Evolutionary conservation across 2,888 invertebrate species (phyloP).

Genomic region (Temnothorax ravouxi): DNA sequence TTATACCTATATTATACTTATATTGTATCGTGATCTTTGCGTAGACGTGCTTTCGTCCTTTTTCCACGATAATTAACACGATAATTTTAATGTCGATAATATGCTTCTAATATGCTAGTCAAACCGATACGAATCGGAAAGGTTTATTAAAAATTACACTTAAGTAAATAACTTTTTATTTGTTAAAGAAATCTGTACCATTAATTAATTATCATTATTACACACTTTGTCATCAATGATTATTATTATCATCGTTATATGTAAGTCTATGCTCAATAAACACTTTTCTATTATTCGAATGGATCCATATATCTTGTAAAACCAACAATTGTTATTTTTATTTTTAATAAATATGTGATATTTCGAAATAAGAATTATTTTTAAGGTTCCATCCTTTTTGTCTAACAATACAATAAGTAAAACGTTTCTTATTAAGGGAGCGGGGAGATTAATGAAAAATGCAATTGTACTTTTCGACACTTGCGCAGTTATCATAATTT

Average conservation of each 20-base stretch:
- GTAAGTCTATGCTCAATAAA: slow-evolving; percentile 85
- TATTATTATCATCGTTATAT: slow-evolving; percentile 81
- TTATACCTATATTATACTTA: slow-evolving; percentile 61
- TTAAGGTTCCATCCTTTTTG: not conserved
- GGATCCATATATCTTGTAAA: not conserved
- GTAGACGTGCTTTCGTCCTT: slow-evolving; percentile 71
- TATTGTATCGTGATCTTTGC: slow-evolving; percentile 71
- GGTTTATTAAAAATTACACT: slow-evolving; percentile 75
- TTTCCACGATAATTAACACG: slow-evolving; percentile 68
- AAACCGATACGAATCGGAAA: slow-evolving; percentile 80
- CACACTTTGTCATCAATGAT: slow-evolving; percentile 69
- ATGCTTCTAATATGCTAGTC: slow-evolving; percentile 81
- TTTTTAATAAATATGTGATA: not conserved
- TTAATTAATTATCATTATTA: slow-evolving; percentile 74
- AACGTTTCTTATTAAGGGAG: not conserved
- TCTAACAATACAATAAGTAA: too few species aligned
- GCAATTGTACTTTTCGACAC: not conserved
- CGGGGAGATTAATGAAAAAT: not conserved
- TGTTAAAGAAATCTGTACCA: slow-evolving; percentile 76
- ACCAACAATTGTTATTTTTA: not conserved
- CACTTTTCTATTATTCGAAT: slow-evolving; percentile 83
- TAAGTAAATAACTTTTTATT: slow-evolving; percentile 76
- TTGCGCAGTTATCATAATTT: not conserved
- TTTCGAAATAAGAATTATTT: not conserved
- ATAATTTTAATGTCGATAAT: slow-evolving; percentile 78